A percentile compares a stretch with the other conserved stretches of the same genome.
Evolutionary conservation across 2,888 invertebrate genomes (phyloP).

Genomic region (Microctonus aethiopoides): DNA sequence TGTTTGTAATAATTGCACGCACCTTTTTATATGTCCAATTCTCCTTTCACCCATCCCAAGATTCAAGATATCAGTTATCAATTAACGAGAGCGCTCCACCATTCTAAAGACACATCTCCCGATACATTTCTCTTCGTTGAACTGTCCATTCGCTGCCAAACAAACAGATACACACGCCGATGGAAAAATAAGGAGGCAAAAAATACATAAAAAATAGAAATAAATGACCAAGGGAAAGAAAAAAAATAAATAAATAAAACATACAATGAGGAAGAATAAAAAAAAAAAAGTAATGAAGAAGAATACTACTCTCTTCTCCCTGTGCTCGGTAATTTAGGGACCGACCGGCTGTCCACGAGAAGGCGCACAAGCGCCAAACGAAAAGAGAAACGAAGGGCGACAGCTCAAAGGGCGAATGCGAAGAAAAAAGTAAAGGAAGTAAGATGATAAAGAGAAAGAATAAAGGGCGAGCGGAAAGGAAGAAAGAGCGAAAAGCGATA

Average conservation of each 20-base stretch:
- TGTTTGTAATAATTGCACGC: neutral
- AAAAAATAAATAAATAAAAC: neutral
- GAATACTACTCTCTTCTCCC: constrained; percentile 27
- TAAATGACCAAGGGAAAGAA: constrained; percentile 5
- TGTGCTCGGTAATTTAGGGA: constrained; percentile 60
- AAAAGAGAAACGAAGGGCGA: constrained; percentile 52
- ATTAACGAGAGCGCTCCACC: constrained; percentile 55
- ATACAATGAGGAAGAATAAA: too few species aligned
- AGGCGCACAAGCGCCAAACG: neutral
- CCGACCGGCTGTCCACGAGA: constrained; percentile 54
- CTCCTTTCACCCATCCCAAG: constrained; percentile 32
- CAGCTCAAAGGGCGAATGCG: constrained; percentile 57
- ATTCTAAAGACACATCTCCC: constrained; percentile 9
- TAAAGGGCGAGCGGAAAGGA: too few species aligned
- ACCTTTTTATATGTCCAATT: neutral
- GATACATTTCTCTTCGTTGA: constrained; percentile 52
- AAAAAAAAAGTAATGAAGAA: neutral
- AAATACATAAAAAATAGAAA: constrained; percentile 4
- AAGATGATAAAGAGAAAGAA: constrained; percentile 7
- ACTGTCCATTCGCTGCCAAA: constrained; percentile 40
- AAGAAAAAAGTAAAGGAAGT: constrained; percentile 17
- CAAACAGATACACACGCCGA: too few species aligned
- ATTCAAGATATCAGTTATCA: constrained; percentile 63
- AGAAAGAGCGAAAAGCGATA: constrained; percentile 34
- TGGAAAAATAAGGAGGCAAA: constrained; percentile 15